These are phyloP conservation scores for Felis chaus DNA, from an alignment of 2,113 vertebrate genomes.

Conservation along the genomic window DNA sequence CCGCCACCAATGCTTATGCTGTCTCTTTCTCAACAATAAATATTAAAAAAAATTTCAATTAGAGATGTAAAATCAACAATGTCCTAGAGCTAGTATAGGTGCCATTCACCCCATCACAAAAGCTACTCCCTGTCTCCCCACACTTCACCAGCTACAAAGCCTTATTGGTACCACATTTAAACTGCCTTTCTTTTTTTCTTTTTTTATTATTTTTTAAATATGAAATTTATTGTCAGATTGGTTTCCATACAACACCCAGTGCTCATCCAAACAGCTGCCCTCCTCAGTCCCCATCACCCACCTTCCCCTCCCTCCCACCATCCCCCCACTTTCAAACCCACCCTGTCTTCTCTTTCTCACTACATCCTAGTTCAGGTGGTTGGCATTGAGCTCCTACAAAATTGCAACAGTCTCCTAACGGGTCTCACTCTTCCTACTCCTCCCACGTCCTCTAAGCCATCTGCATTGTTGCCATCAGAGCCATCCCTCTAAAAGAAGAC, in stretches of 20 bases:
- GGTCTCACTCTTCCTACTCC: background rate
- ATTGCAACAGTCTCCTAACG: background rate
- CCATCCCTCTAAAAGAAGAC: background rate
- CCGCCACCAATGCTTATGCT: too few species aligned
- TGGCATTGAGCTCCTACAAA: background rate
- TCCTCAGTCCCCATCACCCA: too few species aligned
- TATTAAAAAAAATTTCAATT: background rate
- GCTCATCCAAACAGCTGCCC: too few species aligned
- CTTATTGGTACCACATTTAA: background rate
- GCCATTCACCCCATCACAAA: background rate
- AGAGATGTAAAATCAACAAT: background rate
- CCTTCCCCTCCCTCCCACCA: too few species aligned
- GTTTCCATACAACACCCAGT: too few species aligned
- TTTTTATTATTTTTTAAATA: too few species aligned
- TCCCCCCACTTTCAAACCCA: background rate
- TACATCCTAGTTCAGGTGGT: background rate
- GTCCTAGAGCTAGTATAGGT: background rate
- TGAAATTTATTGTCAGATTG: too few species aligned
- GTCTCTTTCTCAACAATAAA: too few species aligned
- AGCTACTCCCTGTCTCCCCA: background rate
- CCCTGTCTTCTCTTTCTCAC: background rate
- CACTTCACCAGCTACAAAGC: background rate
- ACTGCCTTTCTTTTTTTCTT: background rate
- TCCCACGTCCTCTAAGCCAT: background rate
- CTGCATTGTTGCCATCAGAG: background rate